These are phyloP conservation scores for Phyllotis vaccarum DNA, from an alignment of 2,797 vertebrate species.

Conservation along the genomic window DNA sequence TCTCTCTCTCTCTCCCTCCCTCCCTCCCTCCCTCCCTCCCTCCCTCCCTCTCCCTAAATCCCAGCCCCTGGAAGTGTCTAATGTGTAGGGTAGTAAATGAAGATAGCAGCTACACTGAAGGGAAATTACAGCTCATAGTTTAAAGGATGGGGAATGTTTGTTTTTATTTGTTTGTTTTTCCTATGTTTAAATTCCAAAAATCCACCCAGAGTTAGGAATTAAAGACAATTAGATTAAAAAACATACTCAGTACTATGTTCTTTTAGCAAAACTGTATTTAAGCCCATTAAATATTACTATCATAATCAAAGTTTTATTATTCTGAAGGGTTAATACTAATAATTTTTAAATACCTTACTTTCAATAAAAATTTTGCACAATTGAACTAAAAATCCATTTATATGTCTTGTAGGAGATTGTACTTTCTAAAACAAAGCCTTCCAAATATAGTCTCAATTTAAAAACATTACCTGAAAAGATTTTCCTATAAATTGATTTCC, in stretches of 20 bases:
- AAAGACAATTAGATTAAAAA: conserved; percentile 46
- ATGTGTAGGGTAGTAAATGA: conserved; percentile 65
- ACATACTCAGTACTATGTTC: not conserved
- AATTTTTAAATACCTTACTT: conserved; percentile 31
- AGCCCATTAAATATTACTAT: not conserved
- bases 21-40: no score
- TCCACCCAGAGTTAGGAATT: conserved; percentile 61
- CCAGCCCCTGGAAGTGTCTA: conserved; percentile 66
- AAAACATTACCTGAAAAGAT: conserved; percentile 47
- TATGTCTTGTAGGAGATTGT: no score
- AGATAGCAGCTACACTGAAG: conserved; percentile 78
- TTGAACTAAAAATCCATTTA: conserved; percentile 46
- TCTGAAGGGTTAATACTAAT: not conserved
- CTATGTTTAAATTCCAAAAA: conserved; percentile 47
- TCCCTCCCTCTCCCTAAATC: no score
- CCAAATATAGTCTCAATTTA: conserved; percentile 67
- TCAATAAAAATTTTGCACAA: conserved; percentile 46
- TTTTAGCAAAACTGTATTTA: conserved; percentile 16
- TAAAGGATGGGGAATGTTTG: not conserved
- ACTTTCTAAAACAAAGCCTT: conserved; percentile 66
- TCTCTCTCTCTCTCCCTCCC: no score
- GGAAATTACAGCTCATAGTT: conserved; percentile 76
- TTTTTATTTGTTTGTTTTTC: conserved; percentile 69
- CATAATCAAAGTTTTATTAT: not conserved
- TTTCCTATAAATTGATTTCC: conserved; percentile 51